These are phyloP conservation scores for Nothobranchius kuhntae DNA, from an alignment of 2,113 vertebrate genomes.

Conservation along the genomic window DNA sequence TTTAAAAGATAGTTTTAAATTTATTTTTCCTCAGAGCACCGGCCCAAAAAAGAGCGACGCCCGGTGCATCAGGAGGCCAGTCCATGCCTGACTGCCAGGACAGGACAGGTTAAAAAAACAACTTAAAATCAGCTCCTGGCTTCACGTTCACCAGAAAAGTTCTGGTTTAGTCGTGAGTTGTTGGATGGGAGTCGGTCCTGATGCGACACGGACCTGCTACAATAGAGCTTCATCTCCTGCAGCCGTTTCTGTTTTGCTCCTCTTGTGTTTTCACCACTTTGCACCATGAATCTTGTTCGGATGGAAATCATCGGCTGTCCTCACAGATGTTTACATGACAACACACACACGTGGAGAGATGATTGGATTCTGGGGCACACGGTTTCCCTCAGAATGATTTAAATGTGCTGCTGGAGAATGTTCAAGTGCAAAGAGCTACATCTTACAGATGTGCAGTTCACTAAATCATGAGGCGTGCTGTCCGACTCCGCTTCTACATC, in stretches of 20 bases:
- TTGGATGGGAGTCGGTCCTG: background rate
- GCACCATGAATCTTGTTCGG: background rate
- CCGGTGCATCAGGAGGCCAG: too few relatives aligned
- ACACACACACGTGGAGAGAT: accelerated
- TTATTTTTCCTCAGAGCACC: too few relatives aligned
- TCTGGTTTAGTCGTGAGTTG: too few relatives aligned
- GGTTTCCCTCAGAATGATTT: background rate
- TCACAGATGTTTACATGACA: background rate
- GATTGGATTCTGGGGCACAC: background rate
- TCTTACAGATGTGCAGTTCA: background rate
- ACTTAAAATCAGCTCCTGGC: too few relatives aligned
- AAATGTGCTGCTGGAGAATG: background rate
- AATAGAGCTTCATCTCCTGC: background rate
- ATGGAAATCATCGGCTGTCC: background rate
- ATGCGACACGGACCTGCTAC: background rate
- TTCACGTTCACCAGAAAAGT: too few relatives aligned
- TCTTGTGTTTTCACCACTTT: background rate
- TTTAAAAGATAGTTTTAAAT: too few relatives aligned
- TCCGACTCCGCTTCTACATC: background rate
- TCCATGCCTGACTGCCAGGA: too few relatives aligned
- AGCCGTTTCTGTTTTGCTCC: background rate
- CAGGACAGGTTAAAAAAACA: too few relatives aligned
- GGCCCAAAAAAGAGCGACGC: too few relatives aligned
- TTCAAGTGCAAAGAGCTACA: conserved; percentile 5
- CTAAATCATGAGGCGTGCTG: background rate